A percentile compares a stretch with the other conserved stretches of the same genome.
Conservation (phyloP, 2,797 vertebrate species). For the Apodemus agrarius region DNA sequence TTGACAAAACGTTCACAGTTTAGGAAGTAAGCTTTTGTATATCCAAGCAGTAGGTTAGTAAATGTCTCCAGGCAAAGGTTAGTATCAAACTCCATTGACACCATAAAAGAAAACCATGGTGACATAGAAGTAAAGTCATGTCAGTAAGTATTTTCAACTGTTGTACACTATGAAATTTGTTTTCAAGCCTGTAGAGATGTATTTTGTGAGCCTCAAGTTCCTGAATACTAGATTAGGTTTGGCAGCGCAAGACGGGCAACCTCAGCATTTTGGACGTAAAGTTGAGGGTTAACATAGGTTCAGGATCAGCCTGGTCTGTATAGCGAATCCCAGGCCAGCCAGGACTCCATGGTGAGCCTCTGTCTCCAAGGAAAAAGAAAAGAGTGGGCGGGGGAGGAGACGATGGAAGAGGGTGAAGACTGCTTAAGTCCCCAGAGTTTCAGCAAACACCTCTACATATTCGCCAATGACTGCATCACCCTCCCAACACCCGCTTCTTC, state of each 20-base stretch:
- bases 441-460: neutral
- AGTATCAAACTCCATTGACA: neutral
- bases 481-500: neutral
- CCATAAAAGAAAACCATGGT: neutral
- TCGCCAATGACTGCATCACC: neutral
- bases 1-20: neutral
- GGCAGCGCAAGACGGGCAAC: neutral
- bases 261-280: neutral
- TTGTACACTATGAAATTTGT: neutral
- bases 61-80: neutral
- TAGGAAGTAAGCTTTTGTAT: conserved; percentile 2
- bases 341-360: neutral
- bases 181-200: neutral
- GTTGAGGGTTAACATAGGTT: neutral
- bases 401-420: too few species aligned
- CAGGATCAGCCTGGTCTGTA: neutral
- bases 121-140: neutral
- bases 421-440: neutral
- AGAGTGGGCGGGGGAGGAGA: neutral
- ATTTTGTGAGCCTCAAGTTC: neutral
- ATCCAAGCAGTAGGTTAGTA: conserved; percentile 2
- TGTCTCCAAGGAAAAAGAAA: neutral
- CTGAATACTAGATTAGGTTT: neutral
- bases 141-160: conserved; percentile 5
- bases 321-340: neutral